Conservation (phyloP, 1,140 invertebrate genomes). For the Lucilia cuprina region DNA sequence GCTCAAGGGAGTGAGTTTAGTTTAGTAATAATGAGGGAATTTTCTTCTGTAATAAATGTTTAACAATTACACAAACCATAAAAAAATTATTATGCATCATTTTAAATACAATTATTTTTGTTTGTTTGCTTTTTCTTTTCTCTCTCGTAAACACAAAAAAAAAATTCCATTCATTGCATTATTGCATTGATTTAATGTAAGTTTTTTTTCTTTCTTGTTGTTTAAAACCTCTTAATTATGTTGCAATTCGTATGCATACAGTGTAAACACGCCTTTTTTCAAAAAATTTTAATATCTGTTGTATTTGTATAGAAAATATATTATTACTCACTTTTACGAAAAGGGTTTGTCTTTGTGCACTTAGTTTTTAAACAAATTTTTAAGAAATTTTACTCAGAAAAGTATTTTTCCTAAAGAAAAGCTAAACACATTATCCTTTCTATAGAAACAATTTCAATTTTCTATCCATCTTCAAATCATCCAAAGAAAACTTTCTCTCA, state of each 20-base stretch:
- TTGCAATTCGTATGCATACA: conserved; percentile 32
- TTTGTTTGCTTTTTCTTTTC: background rate
- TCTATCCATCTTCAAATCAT: too few species aligned
- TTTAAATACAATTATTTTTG: background rate
- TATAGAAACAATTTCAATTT: too few species aligned
- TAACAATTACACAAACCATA: background rate
- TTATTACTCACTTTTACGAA: too few species aligned
- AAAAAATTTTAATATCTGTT: background rate
- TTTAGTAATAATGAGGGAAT: background rate
- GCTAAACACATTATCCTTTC: too few species aligned
- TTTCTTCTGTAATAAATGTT: background rate
- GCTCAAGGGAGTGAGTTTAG: background rate
- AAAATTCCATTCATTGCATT: background rate
- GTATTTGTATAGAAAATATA: too few species aligned
- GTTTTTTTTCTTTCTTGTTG: background rate
- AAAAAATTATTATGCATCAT: background rate
- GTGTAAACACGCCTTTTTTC: conserved; percentile 15
- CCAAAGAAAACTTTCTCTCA: too few species aligned
- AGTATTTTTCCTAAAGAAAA: too few species aligned
- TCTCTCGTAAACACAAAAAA: background rate
- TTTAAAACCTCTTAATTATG: conserved; percentile 23
- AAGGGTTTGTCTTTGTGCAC: too few species aligned
- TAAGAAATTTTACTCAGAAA: too few species aligned
- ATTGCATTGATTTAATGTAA: background rate
- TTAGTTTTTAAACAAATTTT: too few species aligned